Evolutionary conservation across 2,888 invertebrate species (phyloP).

Genomic region (Scaptomyza tumidula): DNA sequence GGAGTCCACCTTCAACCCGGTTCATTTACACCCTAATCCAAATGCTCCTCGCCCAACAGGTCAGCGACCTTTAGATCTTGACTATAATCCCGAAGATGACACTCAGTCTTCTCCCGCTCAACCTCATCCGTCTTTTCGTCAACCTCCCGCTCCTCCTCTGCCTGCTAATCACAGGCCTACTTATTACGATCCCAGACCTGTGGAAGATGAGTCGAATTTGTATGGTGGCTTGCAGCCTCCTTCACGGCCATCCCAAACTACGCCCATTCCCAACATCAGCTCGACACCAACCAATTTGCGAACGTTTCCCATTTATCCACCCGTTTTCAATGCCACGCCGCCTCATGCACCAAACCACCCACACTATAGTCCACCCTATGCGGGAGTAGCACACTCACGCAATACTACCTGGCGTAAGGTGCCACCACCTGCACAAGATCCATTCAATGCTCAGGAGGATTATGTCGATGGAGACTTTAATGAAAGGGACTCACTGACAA

Average conservation of each 20-base stretch:
- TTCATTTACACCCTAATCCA: background rate
- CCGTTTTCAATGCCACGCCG: constrained; percentile 59
- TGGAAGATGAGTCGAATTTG: constrained; percentile 51
- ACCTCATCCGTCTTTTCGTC: background rate
- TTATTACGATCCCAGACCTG: constrained; percentile 5
- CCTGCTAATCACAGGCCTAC: constrained; percentile 26
- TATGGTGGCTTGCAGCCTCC: constrained; percentile 56
- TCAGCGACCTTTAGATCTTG: constrained; percentile 44
- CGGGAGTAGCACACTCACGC: constrained; percentile 80
- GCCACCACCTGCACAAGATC: constrained; percentile 41
- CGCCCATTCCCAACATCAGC: background rate
- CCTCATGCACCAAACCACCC: constrained; percentile 61
- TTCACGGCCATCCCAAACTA: constrained; percentile 2
- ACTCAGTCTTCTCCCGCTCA: constrained; percentile 14
- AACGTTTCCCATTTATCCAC: constrained; percentile 68
- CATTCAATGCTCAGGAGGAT: constrained; percentile 38
- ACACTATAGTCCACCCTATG: constrained; percentile 81
- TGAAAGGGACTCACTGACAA: constrained; percentile 24
- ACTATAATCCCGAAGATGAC: constrained; percentile 25
- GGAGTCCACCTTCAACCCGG: background rate
- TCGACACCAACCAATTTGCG: constrained; percentile 49
- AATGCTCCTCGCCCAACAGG: constrained; percentile 18
- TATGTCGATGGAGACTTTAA: constrained; percentile 42
- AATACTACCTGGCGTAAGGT: constrained; percentile 71
- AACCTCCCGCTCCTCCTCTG: background rate